Evolutionary conservation across 2,797 vertebrate species (phyloP), one percentile per base, ranked within the genome.

Genomic region (Setipinna tenuifilis): DNA sequence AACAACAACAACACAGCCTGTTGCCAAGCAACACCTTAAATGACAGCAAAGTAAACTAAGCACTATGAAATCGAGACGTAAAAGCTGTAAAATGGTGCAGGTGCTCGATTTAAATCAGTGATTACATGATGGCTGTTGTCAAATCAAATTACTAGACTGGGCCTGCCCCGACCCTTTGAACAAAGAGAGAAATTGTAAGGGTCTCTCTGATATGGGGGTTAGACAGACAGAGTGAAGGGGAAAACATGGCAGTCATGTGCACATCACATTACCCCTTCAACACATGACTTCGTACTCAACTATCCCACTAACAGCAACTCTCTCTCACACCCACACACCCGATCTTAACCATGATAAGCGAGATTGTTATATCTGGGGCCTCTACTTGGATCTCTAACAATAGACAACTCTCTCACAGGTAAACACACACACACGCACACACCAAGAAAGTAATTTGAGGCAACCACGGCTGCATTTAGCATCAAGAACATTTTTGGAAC

Each of bases 231-330:
- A 44, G 35, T 0, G 35, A 12, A 78, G 71, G 35, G 23, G 50
- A 44, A 7, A 78, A 41, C 44, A 6, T 41, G 71, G 31, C 71
- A 78, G 31, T 78, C 71, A 78, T 78, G 71, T 78, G 71, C 35
- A 44, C 35, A 78, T 78, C 71, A 78, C 71, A 78, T 78, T 78
- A 44, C 71, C 19, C 35, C 17, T 44, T 78, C 35, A 78, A 78
- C 71, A 78, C 71, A 78, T 78, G 71, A 78, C 71, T 44, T 19
- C 31, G 17, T 21, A 41, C 35, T 78, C 17, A 78, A 44, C 68
- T 14, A 31, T 75, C 31, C 31, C 28, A 35, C 28, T 14, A n/a
- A 71, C 68, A 71, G 25, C 28, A 1, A 71, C 65, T 31, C 68
- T 6, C 68, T 6, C 31, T 21, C 58, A 19, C 17, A 6, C 58